Evolutionary conservation across 2,113 vertebrate genomes (phyloP), one percentile per base, ranked within the genome.

Genomic region (Cairina moschata): DNA sequence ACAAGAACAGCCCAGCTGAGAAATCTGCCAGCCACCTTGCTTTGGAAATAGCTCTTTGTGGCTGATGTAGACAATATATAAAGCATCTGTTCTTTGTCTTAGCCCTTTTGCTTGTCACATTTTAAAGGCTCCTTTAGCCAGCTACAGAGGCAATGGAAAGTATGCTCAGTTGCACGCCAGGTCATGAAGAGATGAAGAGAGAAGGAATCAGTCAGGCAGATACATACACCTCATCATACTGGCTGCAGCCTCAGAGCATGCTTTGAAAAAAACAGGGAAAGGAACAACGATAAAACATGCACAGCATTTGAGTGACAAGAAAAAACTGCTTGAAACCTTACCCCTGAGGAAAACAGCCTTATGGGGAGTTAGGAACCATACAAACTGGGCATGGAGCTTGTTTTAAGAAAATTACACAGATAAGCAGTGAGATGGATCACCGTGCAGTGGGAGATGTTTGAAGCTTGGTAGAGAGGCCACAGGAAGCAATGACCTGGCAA

Each of bases 1-100:
- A 25, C 54, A 58, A 38, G 68, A 92, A 29, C 40, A 60, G 52
- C 2, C 73, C 92, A 74, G 55, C 68, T 77, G 55, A 71, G 83
- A 46, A 44, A 44, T 42, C 38, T 67, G 48, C 83, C 88, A 90
- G 92, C 92, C 90, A 66, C 83, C 75, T 13, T 7, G 1, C 88
- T 73, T 68, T 83, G 94, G 66, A 55, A 68, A 86, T 48, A 89
- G 92, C 87, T 88, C 93, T 29, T 62, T 59, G 92, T 48, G 77
- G 90, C 88, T 93, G 40, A 44, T 68, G 80, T 2, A 72, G 86
- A 54, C 48, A 68, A 38, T 1, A 13, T 4, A 40, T 22, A 91
- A 32, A 96, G 88, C 81, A 79, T 96, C 96, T 95, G 96, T 2
- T 89, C 86, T 95, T 91, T 44, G 86, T 97, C 91, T 20, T 54